phyloP scores from a whole-genome alignment of 1,140 invertebrate genomes.

The Idris sp. region DNA sequence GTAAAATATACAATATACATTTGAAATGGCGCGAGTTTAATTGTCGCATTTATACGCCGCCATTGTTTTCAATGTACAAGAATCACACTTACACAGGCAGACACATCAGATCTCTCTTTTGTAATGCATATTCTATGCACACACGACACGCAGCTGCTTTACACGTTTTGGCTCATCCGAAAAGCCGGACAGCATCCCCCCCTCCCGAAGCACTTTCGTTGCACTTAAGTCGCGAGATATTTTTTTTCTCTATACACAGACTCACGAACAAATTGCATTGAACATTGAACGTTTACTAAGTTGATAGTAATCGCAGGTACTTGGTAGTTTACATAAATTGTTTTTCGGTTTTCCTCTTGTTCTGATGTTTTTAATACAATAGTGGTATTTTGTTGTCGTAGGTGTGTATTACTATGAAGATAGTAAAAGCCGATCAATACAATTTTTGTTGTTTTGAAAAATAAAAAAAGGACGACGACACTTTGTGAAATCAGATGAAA shows the following conservation, averaged over 20 bases:
- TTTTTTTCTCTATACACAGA: neutral
- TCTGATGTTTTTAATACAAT: conserved; percentile 40
- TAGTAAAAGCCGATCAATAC: conserved; percentile 34
- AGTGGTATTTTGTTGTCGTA: neutral
- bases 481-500: too few species aligned
- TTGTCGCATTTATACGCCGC: conserved; percentile 39
- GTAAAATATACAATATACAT: conserved; percentile 68
- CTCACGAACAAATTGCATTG: conserved; percentile 22
- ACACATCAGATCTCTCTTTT: conserved; percentile 65
- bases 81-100: conserved; percentile 64
- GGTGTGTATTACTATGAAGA: conserved; percentile 35
- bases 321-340: too few species aligned
- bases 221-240: conserved; percentile 7
- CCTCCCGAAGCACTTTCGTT: conserved; percentile 7
- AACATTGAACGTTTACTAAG: conserved; percentile 13
- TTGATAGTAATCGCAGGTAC: conserved; percentile 43
- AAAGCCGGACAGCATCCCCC: too few species aligned
- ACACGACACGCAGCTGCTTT: conserved; percentile 50
- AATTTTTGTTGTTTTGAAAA: conserved; percentile 16
- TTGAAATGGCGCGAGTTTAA: conserved; percentile 40
- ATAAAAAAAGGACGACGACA: too few species aligned
- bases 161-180: conserved; percentile 18
- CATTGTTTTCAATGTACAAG: conserved; percentile 64
- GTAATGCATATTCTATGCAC: conserved; percentile 59
- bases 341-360: too few species aligned